Evolutionary conservation across 2,113 vertebrate genomes (phyloP).

Genomic region (Falcunculus frontatus): DNA sequence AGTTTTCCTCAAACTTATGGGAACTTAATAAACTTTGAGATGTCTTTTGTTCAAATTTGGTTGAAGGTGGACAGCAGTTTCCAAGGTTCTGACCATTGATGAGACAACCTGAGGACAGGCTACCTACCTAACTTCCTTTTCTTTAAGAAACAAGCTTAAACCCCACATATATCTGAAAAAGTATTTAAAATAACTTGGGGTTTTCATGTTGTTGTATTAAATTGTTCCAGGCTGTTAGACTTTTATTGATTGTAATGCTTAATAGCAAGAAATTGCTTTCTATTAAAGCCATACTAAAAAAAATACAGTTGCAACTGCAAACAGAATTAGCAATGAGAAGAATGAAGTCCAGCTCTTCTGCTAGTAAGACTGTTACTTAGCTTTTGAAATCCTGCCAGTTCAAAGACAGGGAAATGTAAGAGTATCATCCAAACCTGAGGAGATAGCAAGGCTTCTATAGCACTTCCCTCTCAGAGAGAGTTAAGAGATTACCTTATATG

Average conservation of each 20-base stretch:
- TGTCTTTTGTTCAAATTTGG: background rate
- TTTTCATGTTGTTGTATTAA: background rate
- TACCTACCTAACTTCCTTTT: background rate
- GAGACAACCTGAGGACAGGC: background rate
- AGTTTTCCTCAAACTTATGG: background rate
- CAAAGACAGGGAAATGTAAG: conserved; percentile 11
- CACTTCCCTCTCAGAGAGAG: conserved; percentile 22
- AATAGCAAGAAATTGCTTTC: background rate
- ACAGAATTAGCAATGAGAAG: background rate
- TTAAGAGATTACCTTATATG: conserved; percentile 53
- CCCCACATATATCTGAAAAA: background rate
- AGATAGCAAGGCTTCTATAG: conserved; percentile 25
- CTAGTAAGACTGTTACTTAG: conserved; percentile 21
- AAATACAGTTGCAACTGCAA: background rate
- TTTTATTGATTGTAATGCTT: background rate
- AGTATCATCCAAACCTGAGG: conserved; percentile 33
- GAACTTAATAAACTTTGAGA: background rate
- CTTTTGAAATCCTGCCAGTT: conserved; percentile 41
- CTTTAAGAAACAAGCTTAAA: background rate
- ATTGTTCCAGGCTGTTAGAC: background rate
- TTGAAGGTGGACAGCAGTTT: background rate
- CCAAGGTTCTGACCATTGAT: background rate
- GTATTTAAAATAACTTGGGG: background rate
- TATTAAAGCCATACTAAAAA: background rate
- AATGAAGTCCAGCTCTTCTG: background rate